Percentiles rank a stretch among this genome's conserved stretches.
Evolutionary conservation across 1,140 invertebrate genomes (phyloP).

Genomic region (Sycobia sp.): DNA sequence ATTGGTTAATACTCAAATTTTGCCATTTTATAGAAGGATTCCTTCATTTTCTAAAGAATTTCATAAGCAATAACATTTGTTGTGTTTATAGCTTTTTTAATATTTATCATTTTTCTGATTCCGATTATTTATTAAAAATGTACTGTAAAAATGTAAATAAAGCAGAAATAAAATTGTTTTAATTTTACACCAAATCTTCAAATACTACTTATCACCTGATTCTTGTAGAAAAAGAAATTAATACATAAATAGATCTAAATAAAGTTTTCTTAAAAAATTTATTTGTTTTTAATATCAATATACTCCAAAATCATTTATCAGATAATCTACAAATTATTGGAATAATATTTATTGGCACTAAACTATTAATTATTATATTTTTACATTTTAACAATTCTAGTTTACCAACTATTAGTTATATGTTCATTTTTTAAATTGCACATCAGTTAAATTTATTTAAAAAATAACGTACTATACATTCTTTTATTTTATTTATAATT

Average conservation of each 20-base stretch:
- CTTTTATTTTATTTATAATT: too few relatives aligned
- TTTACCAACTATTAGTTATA: too few relatives aligned
- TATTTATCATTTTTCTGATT: slow-evolving; percentile 32
- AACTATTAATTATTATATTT: slow-evolving; percentile 11
- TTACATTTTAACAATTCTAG: not conserved
- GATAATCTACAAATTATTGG: slow-evolving; percentile 2
- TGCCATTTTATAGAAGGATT: slow-evolving; percentile 27
- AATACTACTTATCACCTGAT: too few relatives aligned
- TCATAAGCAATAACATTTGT: slow-evolving; percentile 31
- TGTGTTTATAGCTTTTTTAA: slow-evolving; percentile 33
- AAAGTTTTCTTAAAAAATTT: slow-evolving; percentile 13
- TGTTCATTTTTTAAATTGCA: too few relatives aligned
- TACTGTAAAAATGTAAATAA: slow-evolving; percentile 31
- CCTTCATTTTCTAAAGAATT: slow-evolving; percentile 25
- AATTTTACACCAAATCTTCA: slow-evolving; percentile 16
- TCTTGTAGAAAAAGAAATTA: too few relatives aligned
- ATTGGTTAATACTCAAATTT: slow-evolving; percentile 32
- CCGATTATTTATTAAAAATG: slow-evolving; percentile 28
- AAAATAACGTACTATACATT: too few relatives aligned
- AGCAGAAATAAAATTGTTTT: slow-evolving; percentile 35
- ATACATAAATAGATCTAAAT: too few relatives aligned
- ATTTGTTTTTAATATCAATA: slow-evolving; percentile 18
- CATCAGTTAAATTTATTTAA: too few relatives aligned
- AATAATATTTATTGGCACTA: slow-evolving; percentile 12
- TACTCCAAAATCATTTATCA: slow-evolving; percentile 3